A percentile compares a stretch with the other conserved stretches of the same genome.
These are phyloP conservation scores for Eupithecia subfuscata DNA, from an alignment of 2,888 invertebrate species.

Conservation along the genomic window DNA sequence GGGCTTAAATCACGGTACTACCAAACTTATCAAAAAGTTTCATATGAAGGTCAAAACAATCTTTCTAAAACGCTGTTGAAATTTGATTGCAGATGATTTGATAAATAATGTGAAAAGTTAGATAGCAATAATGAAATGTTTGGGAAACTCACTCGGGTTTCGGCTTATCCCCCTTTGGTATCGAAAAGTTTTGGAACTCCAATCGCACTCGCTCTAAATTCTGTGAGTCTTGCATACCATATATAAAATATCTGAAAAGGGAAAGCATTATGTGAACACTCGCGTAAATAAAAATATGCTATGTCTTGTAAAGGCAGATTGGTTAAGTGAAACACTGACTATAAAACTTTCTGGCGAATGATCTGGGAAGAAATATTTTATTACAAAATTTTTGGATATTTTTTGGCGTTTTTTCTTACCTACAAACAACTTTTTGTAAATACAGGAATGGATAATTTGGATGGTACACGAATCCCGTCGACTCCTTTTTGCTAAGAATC, in stretches of 20 bases:
- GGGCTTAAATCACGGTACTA: not conserved
- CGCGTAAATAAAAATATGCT: not conserved
- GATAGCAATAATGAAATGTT: constrained; percentile 26
- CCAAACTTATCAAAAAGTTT: constrained; percentile 1
- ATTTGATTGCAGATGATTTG: constrained; percentile 24
- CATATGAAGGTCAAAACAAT: constrained; percentile 1
- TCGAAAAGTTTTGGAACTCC: constrained; percentile 94
- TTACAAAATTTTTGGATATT: no score
- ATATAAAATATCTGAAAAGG: constrained; percentile 93
- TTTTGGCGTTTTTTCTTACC: constrained; percentile 71
- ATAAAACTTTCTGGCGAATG: not conserved
- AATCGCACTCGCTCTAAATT: constrained; percentile 97
- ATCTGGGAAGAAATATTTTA: no score
- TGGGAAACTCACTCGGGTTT: constrained; percentile 89
- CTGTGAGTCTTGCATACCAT: constrained; percentile 98
- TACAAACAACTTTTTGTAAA: constrained; percentile 97
- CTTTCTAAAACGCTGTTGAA: constrained; percentile 11
- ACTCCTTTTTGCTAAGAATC: constrained; percentile 96
- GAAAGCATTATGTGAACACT: constrained; percentile 4
- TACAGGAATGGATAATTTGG: constrained; percentile 98
- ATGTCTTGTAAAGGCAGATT: not conserved
- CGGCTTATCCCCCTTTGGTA: constrained; percentile 91
- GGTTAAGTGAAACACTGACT: not conserved
- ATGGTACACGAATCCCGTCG: constrained; percentile 96
- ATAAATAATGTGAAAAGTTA: constrained; percentile 40